Percentiles rank a stretch among this genome's conserved stretches.
Evolutionary conservation across 2,113 vertebrate genomes (phyloP).

Genomic region (Zosterops pallidus): DNA sequence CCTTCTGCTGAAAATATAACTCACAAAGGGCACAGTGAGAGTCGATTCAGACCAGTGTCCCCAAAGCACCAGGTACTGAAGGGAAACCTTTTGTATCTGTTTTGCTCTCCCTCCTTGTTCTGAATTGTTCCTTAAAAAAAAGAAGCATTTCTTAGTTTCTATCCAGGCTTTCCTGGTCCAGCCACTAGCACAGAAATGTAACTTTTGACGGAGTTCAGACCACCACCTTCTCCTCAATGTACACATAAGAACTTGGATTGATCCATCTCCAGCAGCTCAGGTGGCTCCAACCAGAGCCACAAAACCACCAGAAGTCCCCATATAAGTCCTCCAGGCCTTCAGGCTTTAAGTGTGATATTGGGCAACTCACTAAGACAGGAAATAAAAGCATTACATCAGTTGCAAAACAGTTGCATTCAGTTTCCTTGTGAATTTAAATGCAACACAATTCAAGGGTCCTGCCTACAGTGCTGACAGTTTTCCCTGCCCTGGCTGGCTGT

Average conservation of each 20-base stretch:
- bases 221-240: neutral
- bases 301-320: neutral
- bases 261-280: neutral
- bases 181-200: neutral
- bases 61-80: accelerated
- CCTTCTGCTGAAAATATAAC: neutral
- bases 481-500: neutral
- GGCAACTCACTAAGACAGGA: neutral
- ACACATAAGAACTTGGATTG: neutral
- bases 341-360: neutral
- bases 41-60: neutral
- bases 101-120: neutral
- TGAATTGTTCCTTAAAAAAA: neutral
- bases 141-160: neutral
- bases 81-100: neutral
- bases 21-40: neutral
- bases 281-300: neutral
- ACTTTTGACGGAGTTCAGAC: neutral
- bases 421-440: neutral
- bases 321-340: neutral
- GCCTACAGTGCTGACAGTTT: neutral
- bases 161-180: neutral
- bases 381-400: neutral
- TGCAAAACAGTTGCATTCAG: neutral
- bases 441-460: neutral